phyloP scores from a whole-genome alignment of 2,888 invertebrate species.

The Phalera bucephala region DNA sequence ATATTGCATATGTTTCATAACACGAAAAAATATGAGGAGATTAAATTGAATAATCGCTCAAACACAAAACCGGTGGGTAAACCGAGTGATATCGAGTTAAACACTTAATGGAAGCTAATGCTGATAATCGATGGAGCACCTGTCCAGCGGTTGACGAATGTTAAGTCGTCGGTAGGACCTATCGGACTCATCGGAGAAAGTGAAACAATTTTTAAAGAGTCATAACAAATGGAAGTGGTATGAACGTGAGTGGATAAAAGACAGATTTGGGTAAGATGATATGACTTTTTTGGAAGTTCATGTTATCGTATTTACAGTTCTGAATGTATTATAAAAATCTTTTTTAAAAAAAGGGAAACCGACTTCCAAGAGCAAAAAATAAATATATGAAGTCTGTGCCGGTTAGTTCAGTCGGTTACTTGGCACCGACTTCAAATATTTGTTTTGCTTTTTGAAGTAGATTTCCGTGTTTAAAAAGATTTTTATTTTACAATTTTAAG shows the following conservation, averaged over 20 bases:
- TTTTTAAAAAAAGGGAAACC: too few relatives aligned
- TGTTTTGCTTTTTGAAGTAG: too few relatives aligned
- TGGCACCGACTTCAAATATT: too few relatives aligned
- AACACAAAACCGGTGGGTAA: slow-evolving; percentile 52
- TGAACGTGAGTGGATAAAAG: slow-evolving; percentile 6
- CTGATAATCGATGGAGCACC: slow-evolving; percentile 67
- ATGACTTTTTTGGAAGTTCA: background rate
- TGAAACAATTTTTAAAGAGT: slow-evolving; percentile 46
- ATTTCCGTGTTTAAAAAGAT: too few relatives aligned
- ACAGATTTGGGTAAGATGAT: background rate
- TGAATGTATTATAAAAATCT: too few relatives aligned
- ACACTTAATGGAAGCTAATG: slow-evolving; percentile 68
- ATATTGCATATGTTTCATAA: slow-evolving; percentile 42
- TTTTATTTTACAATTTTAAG: too few relatives aligned
- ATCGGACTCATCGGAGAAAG: slow-evolving; percentile 74
- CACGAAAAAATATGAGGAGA: slow-evolving; percentile 39
- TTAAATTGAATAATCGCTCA: slow-evolving; percentile 58
- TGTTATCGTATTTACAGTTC: too few relatives aligned
- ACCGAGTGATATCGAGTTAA: slow-evolving; percentile 72
- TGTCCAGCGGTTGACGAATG: slow-evolving; percentile 72
- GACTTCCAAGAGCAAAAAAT: too few relatives aligned
- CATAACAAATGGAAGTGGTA: slow-evolving; percentile 32
- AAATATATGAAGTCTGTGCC: too few relatives aligned
- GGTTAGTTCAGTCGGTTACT: too few relatives aligned
- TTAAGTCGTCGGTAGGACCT: slow-evolving; percentile 53